Evolutionary conservation across 2,113 vertebrate species (phyloP).

Genomic region (Ramphastos sulfuratus): DNA sequence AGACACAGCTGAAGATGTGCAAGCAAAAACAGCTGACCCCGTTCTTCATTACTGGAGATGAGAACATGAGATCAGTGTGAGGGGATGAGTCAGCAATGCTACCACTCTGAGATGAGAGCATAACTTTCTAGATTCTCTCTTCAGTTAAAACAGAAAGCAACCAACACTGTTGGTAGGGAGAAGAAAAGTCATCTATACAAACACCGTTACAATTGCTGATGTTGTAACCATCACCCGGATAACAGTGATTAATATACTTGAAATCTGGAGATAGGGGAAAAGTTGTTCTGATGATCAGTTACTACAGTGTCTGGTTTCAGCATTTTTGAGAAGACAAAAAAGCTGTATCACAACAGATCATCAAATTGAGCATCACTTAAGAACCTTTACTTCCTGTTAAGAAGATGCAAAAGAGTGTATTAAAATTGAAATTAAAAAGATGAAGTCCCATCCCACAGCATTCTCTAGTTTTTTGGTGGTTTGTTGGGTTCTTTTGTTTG

Average conservation of each 20-base stretch:
- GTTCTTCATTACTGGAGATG: background rate
- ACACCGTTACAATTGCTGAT: background rate
- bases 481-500: no score
- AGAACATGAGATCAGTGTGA: fast-evolving
- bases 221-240: background rate
- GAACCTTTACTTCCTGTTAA: background rate
- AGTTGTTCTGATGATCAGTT: background rate
- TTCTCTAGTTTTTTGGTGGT: no score
- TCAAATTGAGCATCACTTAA: background rate
- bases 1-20: background rate
- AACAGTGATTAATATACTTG: background rate
- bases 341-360: background rate
- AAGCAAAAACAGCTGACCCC: background rate
- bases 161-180: background rate
- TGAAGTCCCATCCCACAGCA: background rate
- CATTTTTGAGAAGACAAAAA: background rate
- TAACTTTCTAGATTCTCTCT: background rate
- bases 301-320: background rate
- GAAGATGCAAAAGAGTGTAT: background rate
- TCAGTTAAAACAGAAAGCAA: background rate
- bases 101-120: background rate
- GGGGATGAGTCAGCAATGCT: background rate
- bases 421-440: background rate
- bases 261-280: background rate
- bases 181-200: background rate